Evolutionary conservation across 2,113 vertebrate genomes (phyloP).

Genomic region (Perca flavescens): DNA sequence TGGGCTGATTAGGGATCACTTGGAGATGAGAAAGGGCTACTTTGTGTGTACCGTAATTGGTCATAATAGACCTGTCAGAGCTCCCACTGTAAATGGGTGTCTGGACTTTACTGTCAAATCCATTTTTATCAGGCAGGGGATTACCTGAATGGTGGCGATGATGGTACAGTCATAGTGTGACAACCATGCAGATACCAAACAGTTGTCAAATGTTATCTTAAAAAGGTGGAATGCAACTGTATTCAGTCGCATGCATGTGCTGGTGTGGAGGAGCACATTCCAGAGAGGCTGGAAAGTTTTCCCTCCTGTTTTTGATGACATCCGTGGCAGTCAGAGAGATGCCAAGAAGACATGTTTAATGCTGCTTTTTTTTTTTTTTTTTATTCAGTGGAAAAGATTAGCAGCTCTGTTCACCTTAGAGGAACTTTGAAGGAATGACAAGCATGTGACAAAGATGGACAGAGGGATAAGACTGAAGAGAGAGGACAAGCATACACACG

Average conservation of each 20-base stretch:
- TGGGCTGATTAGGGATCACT: constrained; percentile 55
- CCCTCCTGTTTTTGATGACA: constrained; percentile 34
- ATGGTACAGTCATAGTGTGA: constrained; percentile 5
- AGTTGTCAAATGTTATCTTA: constrained; percentile 40
- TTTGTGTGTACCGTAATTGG: constrained; percentile 65
- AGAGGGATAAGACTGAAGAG: not conserved
- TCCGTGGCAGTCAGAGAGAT: constrained; percentile 16
- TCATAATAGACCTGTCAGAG: constrained; percentile 70
- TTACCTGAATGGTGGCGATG: constrained; percentile 38
- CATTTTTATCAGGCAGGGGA: constrained; percentile 26
- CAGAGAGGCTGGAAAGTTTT: constrained; percentile 18
- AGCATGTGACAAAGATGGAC: constrained; percentile 59
- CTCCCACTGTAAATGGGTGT: constrained; percentile 50
- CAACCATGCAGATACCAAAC: constrained; percentile 21
- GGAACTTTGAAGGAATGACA: constrained; percentile 36
- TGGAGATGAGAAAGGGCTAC: constrained; percentile 60
- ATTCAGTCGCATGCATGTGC: constrained; percentile 31
- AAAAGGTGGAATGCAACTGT: constrained; percentile 48
- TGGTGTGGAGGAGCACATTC: constrained; percentile 48
- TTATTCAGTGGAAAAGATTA: constrained; percentile 45
- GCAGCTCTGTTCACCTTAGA: constrained; percentile 42
- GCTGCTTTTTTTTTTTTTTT: not conserved
- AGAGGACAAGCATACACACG: not conserved
- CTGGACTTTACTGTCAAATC: constrained; percentile 38
- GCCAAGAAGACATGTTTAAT: constrained; percentile 42